Evolutionary conservation across 2,888 invertebrate species (phyloP), one percentile per base, ranked within the genome.

Genomic region (Tenthredo scrophulariae): DNA sequence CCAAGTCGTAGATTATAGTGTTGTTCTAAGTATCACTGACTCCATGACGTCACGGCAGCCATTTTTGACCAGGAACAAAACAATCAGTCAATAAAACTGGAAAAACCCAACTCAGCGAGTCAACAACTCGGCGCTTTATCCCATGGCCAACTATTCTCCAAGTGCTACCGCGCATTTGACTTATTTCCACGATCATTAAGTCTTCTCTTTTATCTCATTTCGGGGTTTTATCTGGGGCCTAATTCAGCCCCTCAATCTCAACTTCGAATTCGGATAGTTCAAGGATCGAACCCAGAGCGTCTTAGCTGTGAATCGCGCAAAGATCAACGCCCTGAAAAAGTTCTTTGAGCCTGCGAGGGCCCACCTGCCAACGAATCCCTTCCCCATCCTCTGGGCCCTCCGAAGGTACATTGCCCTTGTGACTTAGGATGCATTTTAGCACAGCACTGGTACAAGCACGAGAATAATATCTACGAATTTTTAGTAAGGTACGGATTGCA

Each of bases 311-410:
- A 50, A 67, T 50, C 40, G 83, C 83, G 83, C 43, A 70, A 90
- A 89, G 91, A 91, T 91, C 91, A 91, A 91, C 90, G 91, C 90
- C 91, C 91, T 89, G 89, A 90, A 90, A 92, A 92, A 92, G 92
- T 92, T 91, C 91, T 91, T 91, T 91, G 91, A 91, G 92, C 91
- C 89, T 89, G 88, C 90, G 84, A 86, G 87, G 70, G 92, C 91
- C 92, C 93, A 93, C 93, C 93, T 93, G 93, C 93, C 93, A 92
- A 89, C 89, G 89, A 88, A 87, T 84, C 80, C 85, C 84, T 85
- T 33, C 85, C 46, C 70, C 65, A 29, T 79, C 85, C 79, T 58
- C 84, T 43, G 26, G 65, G 43, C 86, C 85, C 67, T 85, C 83
- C 77, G 87, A 86, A 88, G 89, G 89, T 90, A 90, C 91, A 90